Conservation (phyloP, 2,797 vertebrate genomes). For the Denticeps clupeoides region DNA sequence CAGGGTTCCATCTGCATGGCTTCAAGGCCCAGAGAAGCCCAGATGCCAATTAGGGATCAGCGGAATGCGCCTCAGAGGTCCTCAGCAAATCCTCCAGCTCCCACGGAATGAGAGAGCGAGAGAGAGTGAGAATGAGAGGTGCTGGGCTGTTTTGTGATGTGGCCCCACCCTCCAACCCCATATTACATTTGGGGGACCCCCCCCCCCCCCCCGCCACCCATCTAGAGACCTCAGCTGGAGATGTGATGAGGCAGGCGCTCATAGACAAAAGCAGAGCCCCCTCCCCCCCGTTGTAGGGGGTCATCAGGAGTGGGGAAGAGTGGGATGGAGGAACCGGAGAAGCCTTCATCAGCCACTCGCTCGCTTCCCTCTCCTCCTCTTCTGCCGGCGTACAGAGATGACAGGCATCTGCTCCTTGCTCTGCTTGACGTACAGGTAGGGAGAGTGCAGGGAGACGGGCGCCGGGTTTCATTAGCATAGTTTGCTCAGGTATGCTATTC, state of each 20-base stretch:
- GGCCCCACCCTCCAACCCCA: too few relatives aligned
- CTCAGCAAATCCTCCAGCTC: too few relatives aligned
- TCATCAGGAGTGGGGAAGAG: too few relatives aligned
- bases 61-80: not conserved
- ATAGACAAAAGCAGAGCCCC: not conserved
- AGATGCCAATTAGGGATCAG: slow-evolving; percentile 37
- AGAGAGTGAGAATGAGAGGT: not conserved
- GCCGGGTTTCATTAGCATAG: too few relatives aligned
- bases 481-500: too few relatives aligned
- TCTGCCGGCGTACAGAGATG: slow-evolving; percentile 66
- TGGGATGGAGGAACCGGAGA: too few relatives aligned
- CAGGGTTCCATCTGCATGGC: slow-evolving; percentile 44
- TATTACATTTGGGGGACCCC: not conserved
- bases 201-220: not conserved
- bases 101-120: not conserved
- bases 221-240: slow-evolving; percentile 2
- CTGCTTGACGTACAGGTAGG: slow-evolving; percentile 97
- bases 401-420: slow-evolving; percentile 88
- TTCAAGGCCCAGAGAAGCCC: slow-evolving; percentile 35
- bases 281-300: not conserved
- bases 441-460: slow-evolving; percentile 5
- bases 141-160: too few relatives aligned
- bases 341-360: slow-evolving; percentile 10
- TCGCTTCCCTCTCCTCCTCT: slow-evolving; percentile 33
- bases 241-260: not conserved